These are phyloP conservation scores for Sebastes miniatus DNA, from an alignment of 2,797 vertebrate genomes.

Conservation along the genomic window DNA sequence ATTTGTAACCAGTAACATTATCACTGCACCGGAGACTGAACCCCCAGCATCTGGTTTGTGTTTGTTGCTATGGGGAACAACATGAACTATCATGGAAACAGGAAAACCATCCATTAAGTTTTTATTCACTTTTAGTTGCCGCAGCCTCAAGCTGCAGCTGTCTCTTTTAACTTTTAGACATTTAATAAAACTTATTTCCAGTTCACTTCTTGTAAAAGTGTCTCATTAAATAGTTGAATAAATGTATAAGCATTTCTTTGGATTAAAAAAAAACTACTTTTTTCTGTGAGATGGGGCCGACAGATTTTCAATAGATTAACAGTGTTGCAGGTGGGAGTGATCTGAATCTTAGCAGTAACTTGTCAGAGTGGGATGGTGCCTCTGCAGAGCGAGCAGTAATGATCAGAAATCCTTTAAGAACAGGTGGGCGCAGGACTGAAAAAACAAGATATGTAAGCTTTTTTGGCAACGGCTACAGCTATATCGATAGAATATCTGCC, in stretches of 20 bases:
- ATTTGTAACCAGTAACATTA: not conserved
- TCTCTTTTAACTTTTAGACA: not conserved
- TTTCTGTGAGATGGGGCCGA: not conserved
- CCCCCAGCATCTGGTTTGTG: no score
- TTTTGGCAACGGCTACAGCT: not conserved
- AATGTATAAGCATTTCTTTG: not conserved
- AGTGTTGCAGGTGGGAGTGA: not conserved
- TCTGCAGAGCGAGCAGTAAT: not conserved
- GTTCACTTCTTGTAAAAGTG: not conserved
- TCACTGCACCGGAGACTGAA: not conserved
- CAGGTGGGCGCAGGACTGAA: not conserved
- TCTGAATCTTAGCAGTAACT: not conserved
- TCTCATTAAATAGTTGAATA: not conserved
- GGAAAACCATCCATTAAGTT: not conserved
- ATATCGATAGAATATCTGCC: not conserved
- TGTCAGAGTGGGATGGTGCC: not conserved
- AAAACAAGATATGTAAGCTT: not conserved
- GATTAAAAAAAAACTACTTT: not conserved
- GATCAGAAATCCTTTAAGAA: not conserved
- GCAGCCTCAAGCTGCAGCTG: not conserved
- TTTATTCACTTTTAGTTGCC: not conserved
- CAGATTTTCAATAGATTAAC: conserved; percentile 13
- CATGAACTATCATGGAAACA: not conserved
- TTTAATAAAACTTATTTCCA: not conserved
- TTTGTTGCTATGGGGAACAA: not conserved